Conservation (phyloP, 2,113 vertebrate species). For the Suricata suricatta region DNA sequence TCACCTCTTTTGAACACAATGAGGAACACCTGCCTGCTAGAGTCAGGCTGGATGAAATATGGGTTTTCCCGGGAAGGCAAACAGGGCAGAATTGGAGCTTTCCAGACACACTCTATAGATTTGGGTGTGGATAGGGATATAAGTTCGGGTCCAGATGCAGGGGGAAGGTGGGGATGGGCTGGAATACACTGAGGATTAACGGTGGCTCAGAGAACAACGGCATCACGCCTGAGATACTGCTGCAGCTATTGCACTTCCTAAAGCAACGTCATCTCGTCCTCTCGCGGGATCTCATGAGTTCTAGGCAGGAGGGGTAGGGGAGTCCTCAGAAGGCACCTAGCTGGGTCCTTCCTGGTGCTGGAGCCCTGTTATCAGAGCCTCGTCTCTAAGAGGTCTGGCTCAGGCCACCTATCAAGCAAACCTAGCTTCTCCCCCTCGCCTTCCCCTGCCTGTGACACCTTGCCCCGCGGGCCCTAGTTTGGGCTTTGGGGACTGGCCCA, state of each 20-base stretch:
- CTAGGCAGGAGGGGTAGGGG: too few relatives aligned
- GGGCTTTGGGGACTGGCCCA: background rate
- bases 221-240: background rate
- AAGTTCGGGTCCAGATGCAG: background rate
- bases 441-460: background rate
- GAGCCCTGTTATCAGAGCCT: background rate
- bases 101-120: background rate
- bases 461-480: background rate
- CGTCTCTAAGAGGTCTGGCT: background rate
- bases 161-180: background rate
- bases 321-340: background rate
- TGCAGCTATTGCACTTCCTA: rapidly evolving
- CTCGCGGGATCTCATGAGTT: background rate
- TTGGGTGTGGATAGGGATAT: background rate
- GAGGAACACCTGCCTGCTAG: background rate
- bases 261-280: background rate
- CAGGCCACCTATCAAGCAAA: background rate
- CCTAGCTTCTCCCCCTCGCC: background rate
- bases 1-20: background rate
- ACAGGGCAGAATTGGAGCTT: background rate
- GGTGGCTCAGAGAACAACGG: rapidly evolving
- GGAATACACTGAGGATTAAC: background rate
- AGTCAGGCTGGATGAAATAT: background rate
- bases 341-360: rapidly evolving
- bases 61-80: background rate